A percentile compares a stretch with the other conserved stretches of the same genome.
phyloP scores from a whole-genome alignment of 1,140 invertebrate genomes.

The Cotesia typhae region DNA sequence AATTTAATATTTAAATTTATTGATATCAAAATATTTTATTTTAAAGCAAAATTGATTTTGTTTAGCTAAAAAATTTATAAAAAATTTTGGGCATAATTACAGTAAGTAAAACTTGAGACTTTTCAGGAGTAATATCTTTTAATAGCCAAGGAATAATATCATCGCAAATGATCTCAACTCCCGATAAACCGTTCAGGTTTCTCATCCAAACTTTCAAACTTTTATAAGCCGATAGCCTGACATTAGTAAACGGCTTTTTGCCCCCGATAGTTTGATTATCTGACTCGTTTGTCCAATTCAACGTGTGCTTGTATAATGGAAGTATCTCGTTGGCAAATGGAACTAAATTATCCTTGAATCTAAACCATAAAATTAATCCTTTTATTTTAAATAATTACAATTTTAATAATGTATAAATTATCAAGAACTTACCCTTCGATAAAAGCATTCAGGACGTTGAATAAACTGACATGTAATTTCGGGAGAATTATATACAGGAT shows the following conservation, averaged over 20 bases:
- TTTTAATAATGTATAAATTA: not conserved
- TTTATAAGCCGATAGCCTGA: constrained; percentile 46
- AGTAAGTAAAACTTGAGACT: constrained; percentile 43
- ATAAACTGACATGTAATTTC: constrained; percentile 49
- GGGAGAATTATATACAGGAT: constrained; percentile 51
- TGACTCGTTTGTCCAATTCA: constrained; percentile 41
- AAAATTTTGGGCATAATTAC: constrained; percentile 34
- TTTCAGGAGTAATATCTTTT: constrained; percentile 49
- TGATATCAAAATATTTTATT: too few relatives aligned
- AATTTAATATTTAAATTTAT: constrained; percentile 2
- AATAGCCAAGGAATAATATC: constrained; percentile 45
- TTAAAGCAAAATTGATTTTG: too few relatives aligned
- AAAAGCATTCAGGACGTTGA: constrained; percentile 49
- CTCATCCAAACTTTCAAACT: constrained; percentile 47
- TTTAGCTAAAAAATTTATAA: too few relatives aligned
- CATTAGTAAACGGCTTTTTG: constrained; percentile 45
- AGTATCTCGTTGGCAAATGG: constrained; percentile 44
- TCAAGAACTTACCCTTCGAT: constrained; percentile 48
- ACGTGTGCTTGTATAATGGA: constrained; percentile 44
- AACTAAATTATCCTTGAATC: constrained; percentile 44
- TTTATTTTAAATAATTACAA: not conserved
- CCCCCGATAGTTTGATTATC: constrained; percentile 33
- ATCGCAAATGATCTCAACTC: constrained; percentile 46
- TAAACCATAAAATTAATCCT: not conserved
- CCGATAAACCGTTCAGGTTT: constrained; percentile 40